Evolutionary conservation across 2,113 vertebrate species (phyloP), one percentile per base, ranked within the genome.

Genomic region (Rhegmatorhina hoffmannsi): DNA sequence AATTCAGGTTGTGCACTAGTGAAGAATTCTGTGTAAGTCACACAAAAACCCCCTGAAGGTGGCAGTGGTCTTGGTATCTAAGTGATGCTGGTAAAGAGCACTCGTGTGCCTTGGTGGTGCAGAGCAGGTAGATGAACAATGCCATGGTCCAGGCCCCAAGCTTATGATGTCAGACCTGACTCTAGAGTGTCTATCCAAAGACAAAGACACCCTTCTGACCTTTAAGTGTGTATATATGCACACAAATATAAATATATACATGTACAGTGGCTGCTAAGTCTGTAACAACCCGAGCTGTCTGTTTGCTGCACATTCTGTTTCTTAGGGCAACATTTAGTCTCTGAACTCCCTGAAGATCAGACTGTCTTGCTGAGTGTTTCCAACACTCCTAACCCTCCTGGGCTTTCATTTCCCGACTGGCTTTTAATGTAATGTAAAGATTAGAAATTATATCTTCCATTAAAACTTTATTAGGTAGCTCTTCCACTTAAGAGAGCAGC

Each of bases 391-490:
- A 88, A 50, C 50, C 52, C 93, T 80, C 93, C 60, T 80, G 94
- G 93, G 94, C 60, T 93, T 92, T 95, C 72, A 81, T 78, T 94
- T 94, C 92, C 93, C 67, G 16, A 20, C 84, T 67, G 82, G 75
- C 72, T 96, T 91, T 94, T 94, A 96, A 85, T 94, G 75, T 88
- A 90, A 96, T 88, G 82, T 93, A 96, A 97, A 96, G 94, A 97
- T 90, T 47, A 88, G 94, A 59, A 95, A 86, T 95, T 26, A 90
- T 96, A 90, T 63, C 90, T 93, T 53, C 93, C 94, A 94, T 95
- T 91, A 95, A 90, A 95, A 81, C 82, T 88, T 96, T 94, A 94
- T 94, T 93, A 90, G 84, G 72, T 87, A 87, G 75, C 82, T 96
- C 85, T 78, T 80, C 47, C 79, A 90, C 92, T 93, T 81, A 90